Conservation (phyloP, 2,113 vertebrate genomes). For the Loxodonta africana region DNA sequence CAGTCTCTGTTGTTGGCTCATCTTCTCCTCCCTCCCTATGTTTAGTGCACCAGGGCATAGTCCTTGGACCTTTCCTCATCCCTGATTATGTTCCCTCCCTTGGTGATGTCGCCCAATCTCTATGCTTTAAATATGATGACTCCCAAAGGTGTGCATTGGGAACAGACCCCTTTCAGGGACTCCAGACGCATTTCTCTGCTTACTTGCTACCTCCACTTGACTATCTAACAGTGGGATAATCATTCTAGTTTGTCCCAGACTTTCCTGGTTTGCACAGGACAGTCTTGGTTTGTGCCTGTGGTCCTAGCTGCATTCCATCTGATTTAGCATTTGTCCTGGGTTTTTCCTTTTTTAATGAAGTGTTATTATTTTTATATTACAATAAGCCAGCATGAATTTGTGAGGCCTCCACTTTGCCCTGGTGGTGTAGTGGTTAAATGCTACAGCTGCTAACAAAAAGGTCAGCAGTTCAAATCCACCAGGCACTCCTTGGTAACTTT, state of each 20-base stretch:
- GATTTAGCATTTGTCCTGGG: not conserved
- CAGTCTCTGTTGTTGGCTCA: not conserved
- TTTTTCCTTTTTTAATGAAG: constrained; percentile 39
- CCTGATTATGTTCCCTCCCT: not conserved
- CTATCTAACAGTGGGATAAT: not conserved
- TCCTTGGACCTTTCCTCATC: not conserved
- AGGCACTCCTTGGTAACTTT: too few relatives aligned
- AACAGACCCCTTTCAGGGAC: not conserved
- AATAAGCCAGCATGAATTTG: not conserved
- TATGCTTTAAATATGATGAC: not conserved
- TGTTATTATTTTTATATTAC: not conserved
- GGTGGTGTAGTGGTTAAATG: too few relatives aligned
- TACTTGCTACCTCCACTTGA: not conserved
- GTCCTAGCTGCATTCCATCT: not conserved
- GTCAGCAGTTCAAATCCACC: too few relatives aligned
- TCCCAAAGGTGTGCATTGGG: not conserved
- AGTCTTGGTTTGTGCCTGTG: not conserved
- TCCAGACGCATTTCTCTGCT: not conserved
- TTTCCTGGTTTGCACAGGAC: not conserved
- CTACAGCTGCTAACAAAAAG: too few relatives aligned
- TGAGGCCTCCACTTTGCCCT: not conserved
- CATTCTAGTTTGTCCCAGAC: not conserved
- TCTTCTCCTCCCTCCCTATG: not conserved
- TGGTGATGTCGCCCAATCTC: not conserved
- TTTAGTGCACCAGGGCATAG: too few relatives aligned